Percentiles rank a stretch among this genome's conserved stretches.
Evolutionary conservation across 2,113 vertebrate species (phyloP).

Genomic region (Apistogramma diplotaenia): DNA sequence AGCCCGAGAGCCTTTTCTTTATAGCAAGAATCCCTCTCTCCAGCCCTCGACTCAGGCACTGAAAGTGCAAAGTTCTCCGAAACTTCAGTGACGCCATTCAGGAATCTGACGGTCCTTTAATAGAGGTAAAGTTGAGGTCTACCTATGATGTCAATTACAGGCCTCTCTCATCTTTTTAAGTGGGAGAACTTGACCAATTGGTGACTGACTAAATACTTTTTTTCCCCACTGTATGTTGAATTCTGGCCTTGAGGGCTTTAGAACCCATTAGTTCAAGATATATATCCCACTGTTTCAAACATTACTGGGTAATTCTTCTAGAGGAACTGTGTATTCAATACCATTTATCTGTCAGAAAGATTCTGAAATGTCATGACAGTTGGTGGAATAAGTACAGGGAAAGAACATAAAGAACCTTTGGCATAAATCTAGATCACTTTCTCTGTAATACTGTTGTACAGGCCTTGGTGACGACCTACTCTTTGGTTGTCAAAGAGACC

Average conservation of each 20-base stretch:
- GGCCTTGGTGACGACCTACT: not conserved
- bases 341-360: not conserved
- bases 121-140: too few relatives aligned
- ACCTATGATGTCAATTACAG: too few relatives aligned
- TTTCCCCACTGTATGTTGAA: too few relatives aligned
- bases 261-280: not conserved
- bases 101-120: not conserved
- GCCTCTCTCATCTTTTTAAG: too few relatives aligned
- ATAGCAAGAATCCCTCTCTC: not conserved
- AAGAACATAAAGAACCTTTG: not conserved
- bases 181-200: too few relatives aligned
- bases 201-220: too few relatives aligned
- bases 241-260: too few relatives aligned
- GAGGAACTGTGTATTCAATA: not conserved
- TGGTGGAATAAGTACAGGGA: not conserved
- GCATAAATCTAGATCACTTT: not conserved
- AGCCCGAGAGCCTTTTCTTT: not conserved
- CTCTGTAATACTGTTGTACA: not conserved
- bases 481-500: not conserved
- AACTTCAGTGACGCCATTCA: not conserved
- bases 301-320: not conserved
- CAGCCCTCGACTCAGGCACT: not conserved
- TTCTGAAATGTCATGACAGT: not conserved
- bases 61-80: conserved; percentile 55
- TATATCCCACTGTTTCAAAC: not conserved